Evolutionary conservation across 2,797 vertebrate species (phyloP).

Genomic region (Anniella stebbinsi): DNA sequence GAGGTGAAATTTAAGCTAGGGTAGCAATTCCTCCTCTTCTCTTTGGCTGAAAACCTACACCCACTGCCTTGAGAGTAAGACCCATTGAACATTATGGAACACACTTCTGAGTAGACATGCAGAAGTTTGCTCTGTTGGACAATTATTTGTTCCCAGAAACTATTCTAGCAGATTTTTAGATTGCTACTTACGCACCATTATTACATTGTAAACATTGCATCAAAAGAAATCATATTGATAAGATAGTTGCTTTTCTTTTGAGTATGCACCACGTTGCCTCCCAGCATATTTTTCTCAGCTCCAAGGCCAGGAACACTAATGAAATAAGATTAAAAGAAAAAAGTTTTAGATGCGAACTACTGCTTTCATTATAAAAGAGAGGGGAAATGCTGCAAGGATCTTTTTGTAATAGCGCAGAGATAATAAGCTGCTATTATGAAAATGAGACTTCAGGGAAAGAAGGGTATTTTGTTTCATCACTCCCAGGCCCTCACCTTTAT

Average conservation of each 20-base stretch:
- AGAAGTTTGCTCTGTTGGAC: neutral
- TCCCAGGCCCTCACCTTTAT: constrained; percentile 38
- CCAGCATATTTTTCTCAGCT: constrained; percentile 38
- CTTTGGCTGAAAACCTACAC: neutral
- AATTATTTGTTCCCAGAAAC: neutral
- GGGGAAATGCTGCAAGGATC: constrained; percentile 32
- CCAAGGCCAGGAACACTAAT: constrained; percentile 54
- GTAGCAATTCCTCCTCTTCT: neutral
- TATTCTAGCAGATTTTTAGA: neutral
- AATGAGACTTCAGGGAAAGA: constrained; percentile 44
- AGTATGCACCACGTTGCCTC: constrained; percentile 51
- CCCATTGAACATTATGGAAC: neutral
- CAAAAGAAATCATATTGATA: constrained; percentile 30
- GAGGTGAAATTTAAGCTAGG: neutral
- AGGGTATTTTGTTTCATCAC: constrained; percentile 36
- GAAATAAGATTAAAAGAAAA: constrained; percentile 48
- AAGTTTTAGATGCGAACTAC: constrained; percentile 30
- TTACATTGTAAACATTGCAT: constrained; percentile 34
- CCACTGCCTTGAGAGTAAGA: neutral
- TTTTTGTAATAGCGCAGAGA: constrained; percentile 37
- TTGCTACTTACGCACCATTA: constrained; percentile 14
- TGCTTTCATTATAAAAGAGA: constrained; percentile 42
- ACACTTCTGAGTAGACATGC: neutral
- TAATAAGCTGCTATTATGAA: constrained; percentile 41
- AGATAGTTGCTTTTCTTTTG: constrained; percentile 23